Conservation (phyloP, 2,113 vertebrate species). For the Amia ocellicauda region DNA sequence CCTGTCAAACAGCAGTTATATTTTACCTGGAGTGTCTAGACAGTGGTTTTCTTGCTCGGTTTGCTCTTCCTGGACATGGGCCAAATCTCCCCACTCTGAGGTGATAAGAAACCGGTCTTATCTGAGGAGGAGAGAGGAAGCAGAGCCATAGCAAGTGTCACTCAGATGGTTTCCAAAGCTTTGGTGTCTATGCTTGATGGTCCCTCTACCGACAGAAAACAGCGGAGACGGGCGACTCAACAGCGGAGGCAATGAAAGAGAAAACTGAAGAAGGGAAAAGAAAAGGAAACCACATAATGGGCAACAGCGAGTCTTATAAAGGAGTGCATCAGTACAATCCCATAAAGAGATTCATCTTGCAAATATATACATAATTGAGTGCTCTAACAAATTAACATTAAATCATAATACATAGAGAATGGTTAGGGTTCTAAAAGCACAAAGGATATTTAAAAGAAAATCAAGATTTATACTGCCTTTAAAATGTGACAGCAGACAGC, state of each 20-base stretch:
- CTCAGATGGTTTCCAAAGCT: conserved; percentile 53
- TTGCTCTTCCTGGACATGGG: conserved; percentile 71
- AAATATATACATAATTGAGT: too few species aligned
- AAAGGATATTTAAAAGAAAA: too few species aligned
- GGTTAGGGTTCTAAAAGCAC: too few species aligned
- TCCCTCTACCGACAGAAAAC: conserved; percentile 47
- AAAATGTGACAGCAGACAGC: too few species aligned
- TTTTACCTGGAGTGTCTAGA: conserved; percentile 75
- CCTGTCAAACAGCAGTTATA: conserved; percentile 68
- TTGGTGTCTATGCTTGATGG: conserved; percentile 44
- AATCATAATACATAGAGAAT: too few species aligned
- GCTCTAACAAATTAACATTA: too few species aligned
- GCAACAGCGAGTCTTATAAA: too few species aligned
- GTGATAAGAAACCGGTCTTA: conserved; percentile 69
- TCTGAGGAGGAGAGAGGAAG: conserved; percentile 64
- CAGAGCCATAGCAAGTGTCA: conserved; percentile 66
- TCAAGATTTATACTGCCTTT: too few species aligned
- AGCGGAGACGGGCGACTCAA: conserved; percentile 39
- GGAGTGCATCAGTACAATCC: too few species aligned
- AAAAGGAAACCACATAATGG: too few species aligned
- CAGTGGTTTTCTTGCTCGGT: conserved; percentile 71
- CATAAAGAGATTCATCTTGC: too few species aligned
- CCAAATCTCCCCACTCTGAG: conserved; percentile 69
- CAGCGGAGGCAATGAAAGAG: conserved; percentile 33
- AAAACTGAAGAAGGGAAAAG: conserved; percentile 11